These are phyloP conservation scores for Daptonema setosum DNA, from an alignment of 2,888 invertebrate species.

Conservation along the genomic window DNA sequence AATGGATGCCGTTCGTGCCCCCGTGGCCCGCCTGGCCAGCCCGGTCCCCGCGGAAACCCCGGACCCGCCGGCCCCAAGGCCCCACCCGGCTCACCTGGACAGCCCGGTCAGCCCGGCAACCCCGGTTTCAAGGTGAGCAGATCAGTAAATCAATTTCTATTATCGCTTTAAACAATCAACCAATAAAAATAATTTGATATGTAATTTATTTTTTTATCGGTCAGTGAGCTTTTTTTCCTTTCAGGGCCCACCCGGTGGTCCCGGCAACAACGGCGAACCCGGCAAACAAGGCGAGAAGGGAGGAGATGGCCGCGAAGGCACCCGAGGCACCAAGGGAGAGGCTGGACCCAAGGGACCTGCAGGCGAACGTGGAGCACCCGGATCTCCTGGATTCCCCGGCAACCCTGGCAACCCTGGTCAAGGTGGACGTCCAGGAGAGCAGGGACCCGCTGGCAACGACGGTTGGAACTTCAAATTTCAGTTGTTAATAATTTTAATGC, in stretches of 20 bases:
- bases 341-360: conserved; percentile 15
- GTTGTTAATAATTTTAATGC: too few relatives aligned
- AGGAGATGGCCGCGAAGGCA: conserved; percentile 10
- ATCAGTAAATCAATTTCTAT: too few relatives aligned
- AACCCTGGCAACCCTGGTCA: background rate
- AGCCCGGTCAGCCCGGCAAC: too few relatives aligned
- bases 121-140: too few relatives aligned
- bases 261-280: background rate
- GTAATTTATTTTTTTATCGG: too few relatives aligned
- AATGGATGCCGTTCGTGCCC: conserved; percentile 19
- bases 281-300: too few relatives aligned
- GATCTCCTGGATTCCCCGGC: background rate
- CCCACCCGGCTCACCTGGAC: background rate
- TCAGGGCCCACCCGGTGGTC: background rate
- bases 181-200: too few relatives aligned
- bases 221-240: too few relatives aligned
- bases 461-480: too few relatives aligned
- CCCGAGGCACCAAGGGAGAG: conserved; percentile 16
- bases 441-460: too few relatives aligned
- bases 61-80: background rate
- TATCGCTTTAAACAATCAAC: too few relatives aligned
- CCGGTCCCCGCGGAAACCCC: conserved; percentile 16
- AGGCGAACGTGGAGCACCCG: conserved; percentile 14
- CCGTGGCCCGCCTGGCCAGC: conserved; percentile 18
- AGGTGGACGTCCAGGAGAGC: background rate